Conservation (phyloP, 2,888 invertebrate genomes). For the Scaptomyza cyrtandrae region DNA sequence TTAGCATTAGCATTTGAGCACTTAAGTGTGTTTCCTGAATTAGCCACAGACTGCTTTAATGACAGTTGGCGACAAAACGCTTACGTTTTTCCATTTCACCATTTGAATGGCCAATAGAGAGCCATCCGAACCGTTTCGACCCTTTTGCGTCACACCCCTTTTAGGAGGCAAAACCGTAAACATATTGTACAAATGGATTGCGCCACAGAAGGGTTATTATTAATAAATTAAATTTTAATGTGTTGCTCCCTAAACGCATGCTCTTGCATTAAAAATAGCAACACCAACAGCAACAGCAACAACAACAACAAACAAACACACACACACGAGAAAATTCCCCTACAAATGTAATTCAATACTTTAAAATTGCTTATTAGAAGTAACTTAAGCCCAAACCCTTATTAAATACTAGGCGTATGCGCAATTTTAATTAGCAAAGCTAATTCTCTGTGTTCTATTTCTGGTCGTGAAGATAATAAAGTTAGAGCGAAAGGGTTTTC, state of each 20-base stretch:
- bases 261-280: conserved; percentile 23
- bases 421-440: conserved; percentile 57
- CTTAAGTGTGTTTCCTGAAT: conserved; percentile 58
- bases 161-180: conserved; percentile 11
- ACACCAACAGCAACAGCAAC: conserved; percentile 2
- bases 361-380: conserved; percentile 50
- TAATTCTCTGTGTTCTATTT: conserved; percentile 48
- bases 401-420: conserved; percentile 38
- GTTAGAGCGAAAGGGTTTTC: conserved; percentile 32
- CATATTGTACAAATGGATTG: conserved; percentile 53
- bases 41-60: conserved; percentile 68
- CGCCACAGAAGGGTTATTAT: conserved; percentile 72
- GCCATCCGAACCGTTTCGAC: too few relatives aligned
- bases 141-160: background rate
- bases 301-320: conserved; percentile 9
- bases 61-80: conserved; percentile 62
- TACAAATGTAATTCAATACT: conserved; percentile 71
- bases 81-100: conserved; percentile 49
- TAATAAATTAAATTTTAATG: conserved; percentile 72
- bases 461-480: conserved; percentile 42
- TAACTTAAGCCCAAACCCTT: background rate
- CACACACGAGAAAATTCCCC: conserved; percentile 19
- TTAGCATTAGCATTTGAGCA: conserved; percentile 60
- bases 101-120: conserved; percentile 27
- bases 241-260: conserved; percentile 20